Evolutionary conservation across 2,797 vertebrate genomes (phyloP), one percentile per base, ranked within the genome.

Genomic region (Coccyzus lansbergi): DNA sequence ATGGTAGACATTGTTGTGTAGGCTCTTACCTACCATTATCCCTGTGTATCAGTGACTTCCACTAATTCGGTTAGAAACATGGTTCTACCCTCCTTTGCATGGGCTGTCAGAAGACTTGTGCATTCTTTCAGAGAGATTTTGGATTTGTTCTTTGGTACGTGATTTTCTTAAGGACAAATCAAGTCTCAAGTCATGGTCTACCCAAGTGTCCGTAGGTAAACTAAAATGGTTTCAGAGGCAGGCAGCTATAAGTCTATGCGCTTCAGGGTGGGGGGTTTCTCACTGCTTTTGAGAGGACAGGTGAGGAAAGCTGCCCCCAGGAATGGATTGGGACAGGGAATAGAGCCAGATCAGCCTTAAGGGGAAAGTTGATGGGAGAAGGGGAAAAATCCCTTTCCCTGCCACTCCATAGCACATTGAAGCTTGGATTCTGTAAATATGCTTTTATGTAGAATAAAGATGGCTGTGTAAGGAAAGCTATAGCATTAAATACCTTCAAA

Each of bases 381-480:
- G 2, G 8, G 18, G 8, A 19, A 25, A 15, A 70, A 78, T 49
- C 26, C 58, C 5, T 78, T 81, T 91, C 42, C 29, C 12, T 93
- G 71, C 19, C 29, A 20, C 26, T 83, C 29, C 21, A 2, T 7
- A 71, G 51, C 29, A n/a, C 44, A 15, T 3, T 76, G 70, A 88
- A 80, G 59, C 22, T 15, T 67, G 65, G 10, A 36, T 90, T 92
- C 80, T 88, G 69, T 83, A 96, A 95, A 95, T 75, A 91, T 65
- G 58, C 42, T 86, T 89, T 94, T 86, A 83, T 86, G 82, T 78
- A 90, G 70, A 95, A 68, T 92, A 91, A 86, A 91, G 65, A 72
- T 83, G 87, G 28, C 76, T 83, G 65, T 86, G 58, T 88, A 78
- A 84, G 84, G 75, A 78, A 87, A 92, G 82, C 84, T 74, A 20